Conservation (phyloP, 2,888 invertebrate genomes). For the Sicus ferrugineus region DNA sequence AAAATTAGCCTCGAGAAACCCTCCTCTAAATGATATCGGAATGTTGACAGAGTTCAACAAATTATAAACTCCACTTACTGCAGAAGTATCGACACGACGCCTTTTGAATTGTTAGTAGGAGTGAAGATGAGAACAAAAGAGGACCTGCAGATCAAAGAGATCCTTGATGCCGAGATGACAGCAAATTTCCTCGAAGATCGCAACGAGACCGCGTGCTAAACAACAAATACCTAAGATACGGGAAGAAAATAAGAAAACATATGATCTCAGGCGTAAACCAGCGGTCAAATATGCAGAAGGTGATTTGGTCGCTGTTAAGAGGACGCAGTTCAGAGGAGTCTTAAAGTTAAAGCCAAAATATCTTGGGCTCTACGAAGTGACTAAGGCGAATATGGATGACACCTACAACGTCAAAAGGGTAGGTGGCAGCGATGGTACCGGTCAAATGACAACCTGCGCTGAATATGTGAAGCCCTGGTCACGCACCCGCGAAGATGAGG, state of each 20-base stretch:
- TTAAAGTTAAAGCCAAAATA: slow-evolving; percentile 25
- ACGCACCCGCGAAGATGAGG: background rate
- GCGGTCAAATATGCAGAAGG: background rate
- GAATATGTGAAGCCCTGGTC: slow-evolving; percentile 33
- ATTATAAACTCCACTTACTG: slow-evolving; percentile 18
- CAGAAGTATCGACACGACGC: slow-evolving; percentile 11
- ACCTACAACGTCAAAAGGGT: slow-evolving; percentile 23
- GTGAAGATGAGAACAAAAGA: slow-evolving; percentile 8
- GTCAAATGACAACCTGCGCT: slow-evolving; percentile 15
- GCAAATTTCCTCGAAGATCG: slow-evolving; percentile 2
- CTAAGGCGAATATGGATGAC: slow-evolving; percentile 19
- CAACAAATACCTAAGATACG: slow-evolving; percentile 8
- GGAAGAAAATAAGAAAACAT: background rate
- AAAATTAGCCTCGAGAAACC: slow-evolving; percentile 36
- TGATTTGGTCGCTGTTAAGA: slow-evolving; percentile 22
- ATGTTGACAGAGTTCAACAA: slow-evolving; percentile 34
- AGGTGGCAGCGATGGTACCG: slow-evolving; percentile 14
- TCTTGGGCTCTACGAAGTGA: slow-evolving; percentile 12
- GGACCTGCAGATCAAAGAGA: slow-evolving; percentile 3
- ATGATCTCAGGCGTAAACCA: background rate
- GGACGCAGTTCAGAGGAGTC: slow-evolving; percentile 24
- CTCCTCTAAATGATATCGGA: slow-evolving; percentile 31
- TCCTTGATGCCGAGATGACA: slow-evolving; percentile 22
- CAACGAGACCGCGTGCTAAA: slow-evolving; percentile 3
- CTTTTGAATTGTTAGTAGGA: slow-evolving; percentile 26